Evolutionary conservation across 2,113 vertebrate genomes (phyloP).

Genomic region (Lepus timidus): DNA sequence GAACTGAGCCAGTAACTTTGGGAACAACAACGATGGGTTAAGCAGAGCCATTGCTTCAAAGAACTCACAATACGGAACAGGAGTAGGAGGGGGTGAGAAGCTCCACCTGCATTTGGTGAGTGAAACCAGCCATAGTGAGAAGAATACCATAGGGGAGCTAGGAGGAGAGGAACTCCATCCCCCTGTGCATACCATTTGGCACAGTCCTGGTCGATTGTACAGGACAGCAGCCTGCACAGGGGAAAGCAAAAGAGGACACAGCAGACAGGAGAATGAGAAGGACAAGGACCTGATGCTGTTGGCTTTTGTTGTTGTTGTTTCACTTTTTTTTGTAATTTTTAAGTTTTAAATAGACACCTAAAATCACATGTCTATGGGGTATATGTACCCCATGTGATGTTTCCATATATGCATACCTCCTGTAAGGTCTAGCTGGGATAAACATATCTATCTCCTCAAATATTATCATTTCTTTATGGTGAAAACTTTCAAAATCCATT

Average conservation of each 20-base stretch:
- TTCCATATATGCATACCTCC: no score
- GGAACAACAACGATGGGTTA: background rate
- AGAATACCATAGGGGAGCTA: background rate
- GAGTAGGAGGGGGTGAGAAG: no score
- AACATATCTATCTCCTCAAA: no score
- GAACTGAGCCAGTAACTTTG: background rate
- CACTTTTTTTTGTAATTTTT: no score
- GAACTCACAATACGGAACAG: background rate
- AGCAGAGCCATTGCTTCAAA: background rate
- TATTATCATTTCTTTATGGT: no score
- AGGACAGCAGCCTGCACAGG: background rate
- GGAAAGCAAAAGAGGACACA: background rate
- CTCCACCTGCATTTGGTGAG: background rate
- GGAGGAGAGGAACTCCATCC: background rate
- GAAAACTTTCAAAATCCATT: no score
- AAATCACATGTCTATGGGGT: no score
- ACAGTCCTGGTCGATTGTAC: background rate
- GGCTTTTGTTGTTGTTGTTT: no score
- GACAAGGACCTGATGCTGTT: background rate
- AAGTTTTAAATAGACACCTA: no score
- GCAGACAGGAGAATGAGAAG: background rate
- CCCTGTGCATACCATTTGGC: background rate
- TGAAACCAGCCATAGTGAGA: background rate
- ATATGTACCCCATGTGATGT: no score
- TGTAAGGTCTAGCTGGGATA: no score